phyloP scores from a whole-genome alignment of 1,140 invertebrate genomes.

The Drosophila tropicalis region DNA sequence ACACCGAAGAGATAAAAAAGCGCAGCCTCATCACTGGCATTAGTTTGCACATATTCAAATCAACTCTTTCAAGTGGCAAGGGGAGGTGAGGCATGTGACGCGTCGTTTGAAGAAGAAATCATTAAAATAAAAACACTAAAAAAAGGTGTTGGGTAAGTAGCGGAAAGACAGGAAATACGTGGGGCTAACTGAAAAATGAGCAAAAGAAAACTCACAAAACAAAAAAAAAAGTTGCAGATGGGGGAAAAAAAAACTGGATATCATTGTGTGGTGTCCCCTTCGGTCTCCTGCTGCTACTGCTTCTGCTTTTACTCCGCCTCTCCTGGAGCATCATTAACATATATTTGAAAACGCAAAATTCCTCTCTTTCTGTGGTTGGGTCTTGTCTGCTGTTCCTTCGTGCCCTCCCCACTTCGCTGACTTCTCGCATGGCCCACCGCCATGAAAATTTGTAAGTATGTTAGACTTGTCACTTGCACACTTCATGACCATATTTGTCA shows the following conservation, averaged over 20 bases:
- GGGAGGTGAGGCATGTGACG: constrained; percentile 1
- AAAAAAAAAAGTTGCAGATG: constrained; percentile 1
- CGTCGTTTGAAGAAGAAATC: constrained; percentile 41
- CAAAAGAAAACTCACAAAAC: constrained; percentile 22
- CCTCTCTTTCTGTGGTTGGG: constrained; percentile 40
- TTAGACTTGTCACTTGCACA: constrained; percentile 81
- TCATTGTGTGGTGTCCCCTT: constrained; percentile 46
- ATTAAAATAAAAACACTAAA: constrained; percentile 74
- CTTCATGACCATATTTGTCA: constrained; percentile 82
- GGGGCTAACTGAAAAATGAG: constrained; percentile 54
- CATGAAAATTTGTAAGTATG: constrained; percentile 81
- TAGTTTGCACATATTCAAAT: constrained; percentile 79
- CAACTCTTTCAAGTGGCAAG: constrained; percentile 49
- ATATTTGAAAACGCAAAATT: constrained; percentile 78
- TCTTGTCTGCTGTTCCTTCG: constrained; percentile 11
- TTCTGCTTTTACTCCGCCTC: not conserved
- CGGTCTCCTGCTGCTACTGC: not conserved
- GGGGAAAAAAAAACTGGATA: constrained; percentile 57
- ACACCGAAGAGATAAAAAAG: constrained; percentile 22
- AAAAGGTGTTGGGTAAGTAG: constrained; percentile 57
- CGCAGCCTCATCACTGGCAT: constrained; percentile 61
- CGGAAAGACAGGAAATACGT: constrained; percentile 68
- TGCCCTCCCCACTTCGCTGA: not conserved
- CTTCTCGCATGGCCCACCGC: constrained; percentile 10
- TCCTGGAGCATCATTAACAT: constrained; percentile 70